Percentiles rank a stretch among this genome's conserved stretches.
phyloP scores from a whole-genome alignment of 2,113 vertebrate genomes.

The Toxostoma redivivum region DNA sequence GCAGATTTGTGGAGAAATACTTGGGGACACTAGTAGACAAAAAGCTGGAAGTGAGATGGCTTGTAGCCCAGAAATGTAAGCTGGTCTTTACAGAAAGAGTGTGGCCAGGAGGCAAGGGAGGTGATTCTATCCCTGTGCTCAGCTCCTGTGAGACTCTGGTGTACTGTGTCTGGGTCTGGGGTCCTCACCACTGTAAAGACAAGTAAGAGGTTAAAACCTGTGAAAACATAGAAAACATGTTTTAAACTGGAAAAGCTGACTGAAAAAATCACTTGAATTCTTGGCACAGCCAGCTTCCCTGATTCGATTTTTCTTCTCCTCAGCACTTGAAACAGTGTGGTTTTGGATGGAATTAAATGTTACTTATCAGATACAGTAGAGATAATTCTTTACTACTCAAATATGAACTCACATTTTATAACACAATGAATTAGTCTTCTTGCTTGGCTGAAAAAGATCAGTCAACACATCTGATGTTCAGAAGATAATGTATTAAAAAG shows the following conservation, averaged over 20 bases:
- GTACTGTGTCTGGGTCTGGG: rapidly evolving
- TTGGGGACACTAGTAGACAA: not conserved
- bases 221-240: not conserved
- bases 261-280: not conserved
- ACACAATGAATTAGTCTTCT: not conserved
- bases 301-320: not conserved
- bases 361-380: not conserved
- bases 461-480: not conserved
- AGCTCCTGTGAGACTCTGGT: not conserved
- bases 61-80: not conserved
- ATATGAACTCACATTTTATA: not conserved
- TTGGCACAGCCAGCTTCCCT: not conserved
- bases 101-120: not conserved
- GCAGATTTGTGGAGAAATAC: not conserved
- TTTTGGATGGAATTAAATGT: not conserved
- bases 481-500: not conserved
- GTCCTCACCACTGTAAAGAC: not conserved
- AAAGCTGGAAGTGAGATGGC: not conserved
- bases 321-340: not conserved
- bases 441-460: not conserved
- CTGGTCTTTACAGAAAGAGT: not conserved
- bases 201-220: not conserved
- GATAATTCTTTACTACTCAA: not conserved
- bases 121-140: not conserved
- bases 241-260: not conserved